Conservation (phyloP, 2,888 invertebrate species). For the Zaprionus bogoriensis region DNA sequence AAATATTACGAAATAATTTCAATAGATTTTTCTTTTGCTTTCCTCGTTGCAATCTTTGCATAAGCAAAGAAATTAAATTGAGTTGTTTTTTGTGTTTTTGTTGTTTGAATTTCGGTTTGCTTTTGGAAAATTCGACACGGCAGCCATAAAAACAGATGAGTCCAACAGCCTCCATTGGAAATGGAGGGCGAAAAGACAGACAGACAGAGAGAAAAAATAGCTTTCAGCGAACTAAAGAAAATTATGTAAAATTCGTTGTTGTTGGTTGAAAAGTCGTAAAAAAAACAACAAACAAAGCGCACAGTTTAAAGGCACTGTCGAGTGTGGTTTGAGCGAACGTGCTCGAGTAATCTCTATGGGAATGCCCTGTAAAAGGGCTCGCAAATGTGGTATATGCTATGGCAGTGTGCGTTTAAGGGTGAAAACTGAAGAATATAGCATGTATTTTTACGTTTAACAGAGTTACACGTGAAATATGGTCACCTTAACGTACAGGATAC, state of each 20-base stretch:
- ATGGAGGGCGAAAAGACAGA: background rate
- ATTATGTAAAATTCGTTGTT: conserved; percentile 57
- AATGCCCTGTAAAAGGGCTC: background rate
- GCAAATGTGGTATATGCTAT: too few species aligned
- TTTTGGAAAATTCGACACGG: conserved; percentile 37
- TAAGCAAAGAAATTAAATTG: conserved; percentile 62
- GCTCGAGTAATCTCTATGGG: conserved; percentile 17
- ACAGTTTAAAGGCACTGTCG: conserved; percentile 26
- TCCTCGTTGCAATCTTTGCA: conserved; percentile 18
- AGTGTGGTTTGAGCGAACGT: conserved; percentile 34
- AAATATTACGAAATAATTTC: conserved; percentile 73
- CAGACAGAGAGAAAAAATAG: conserved; percentile 1
- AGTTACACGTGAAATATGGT: background rate
- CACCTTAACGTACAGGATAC: background rate
- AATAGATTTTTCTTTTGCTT: conserved; percentile 39
- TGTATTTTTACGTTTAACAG: too few species aligned
- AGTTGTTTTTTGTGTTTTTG: conserved; percentile 45
- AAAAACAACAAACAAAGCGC: conserved; percentile 20
- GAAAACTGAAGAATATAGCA: too few species aligned
- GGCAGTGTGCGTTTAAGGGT: too few species aligned
- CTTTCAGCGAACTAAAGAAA: conserved; percentile 40
- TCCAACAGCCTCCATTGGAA: conserved; percentile 15
- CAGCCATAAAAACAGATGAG: conserved; percentile 31
- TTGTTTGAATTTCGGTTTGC: conserved; percentile 28
- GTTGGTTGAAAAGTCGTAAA: conserved; percentile 8